These are phyloP conservation scores for Trachythela sp. DNA, from an alignment of 64 coral and sea anemone species.

Conservation along the genomic window DNA sequence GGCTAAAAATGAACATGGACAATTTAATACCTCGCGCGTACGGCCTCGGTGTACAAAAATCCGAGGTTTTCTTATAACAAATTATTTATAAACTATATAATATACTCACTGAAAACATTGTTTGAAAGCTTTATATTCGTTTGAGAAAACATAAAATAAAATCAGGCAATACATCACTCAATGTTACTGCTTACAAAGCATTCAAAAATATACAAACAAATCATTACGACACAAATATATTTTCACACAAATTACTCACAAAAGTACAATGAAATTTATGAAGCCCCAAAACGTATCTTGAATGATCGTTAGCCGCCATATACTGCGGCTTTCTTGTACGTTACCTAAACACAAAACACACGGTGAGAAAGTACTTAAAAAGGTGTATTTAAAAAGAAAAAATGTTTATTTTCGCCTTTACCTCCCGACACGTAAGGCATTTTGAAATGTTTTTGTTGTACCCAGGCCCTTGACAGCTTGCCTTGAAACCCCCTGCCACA, in stretches of 20 bases:
- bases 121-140: not conserved
- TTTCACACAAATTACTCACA: slow-evolving; percentile 7
- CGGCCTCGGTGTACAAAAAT: not conserved
- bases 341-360: not conserved
- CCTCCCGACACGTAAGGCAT: slow-evolving; percentile 22
- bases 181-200: not conserved
- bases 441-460: not conserved
- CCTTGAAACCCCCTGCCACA: too few species aligned
- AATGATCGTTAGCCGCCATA: not conserved
- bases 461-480: too few species aligned
- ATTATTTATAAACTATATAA: not conserved
- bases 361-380: not conserved
- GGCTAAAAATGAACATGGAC: not conserved
- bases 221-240: not conserved
- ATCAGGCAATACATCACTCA: not conserved
- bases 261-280: not conserved
- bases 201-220: not conserved
- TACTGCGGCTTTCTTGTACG: slow-evolving; percentile 2
- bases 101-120: slow-evolving; percentile 13
- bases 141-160: not conserved
- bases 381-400: not conserved
- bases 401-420: not conserved
- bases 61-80: not conserved
- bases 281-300: not conserved
- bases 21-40: not conserved